These are phyloP conservation scores for Ficedula albicollis DNA, from an alignment of 2,797 vertebrate genomes.

Conservation along the genomic window DNA sequence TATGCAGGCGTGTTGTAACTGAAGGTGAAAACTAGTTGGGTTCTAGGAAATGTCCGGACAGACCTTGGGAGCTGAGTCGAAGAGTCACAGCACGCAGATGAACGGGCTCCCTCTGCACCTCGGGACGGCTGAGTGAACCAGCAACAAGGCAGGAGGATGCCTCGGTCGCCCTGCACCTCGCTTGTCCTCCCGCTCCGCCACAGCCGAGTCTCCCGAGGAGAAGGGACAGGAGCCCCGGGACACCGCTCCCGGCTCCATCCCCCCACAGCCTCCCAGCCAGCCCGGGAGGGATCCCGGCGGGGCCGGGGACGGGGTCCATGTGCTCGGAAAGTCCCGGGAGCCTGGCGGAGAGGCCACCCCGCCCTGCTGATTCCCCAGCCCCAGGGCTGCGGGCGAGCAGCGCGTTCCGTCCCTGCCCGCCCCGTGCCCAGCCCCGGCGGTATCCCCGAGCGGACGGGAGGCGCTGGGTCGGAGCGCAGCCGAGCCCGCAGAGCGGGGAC, in stretches of 20 bases:
- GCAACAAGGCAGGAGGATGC: not conserved
- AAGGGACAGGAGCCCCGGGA: not conserved
- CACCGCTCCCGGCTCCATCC: not conserved
- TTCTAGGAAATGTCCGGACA: not conserved
- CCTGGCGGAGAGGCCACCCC: too few relatives aligned
- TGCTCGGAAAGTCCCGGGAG: not conserved
- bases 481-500: too few relatives aligned
- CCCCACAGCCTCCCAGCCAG: too few relatives aligned
- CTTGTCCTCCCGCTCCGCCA: not conserved
- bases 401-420: too few relatives aligned
- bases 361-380: not conserved
- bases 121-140: not conserved
- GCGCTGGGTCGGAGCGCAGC: not conserved
- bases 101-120: not conserved
- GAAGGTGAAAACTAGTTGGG: not conserved
- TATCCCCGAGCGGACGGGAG: accelerated
- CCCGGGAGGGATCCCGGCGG: too few relatives aligned
- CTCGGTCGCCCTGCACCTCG: not conserved
- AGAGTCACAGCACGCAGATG: not conserved
- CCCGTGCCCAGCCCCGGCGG: too few relatives aligned
- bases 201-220: not conserved
- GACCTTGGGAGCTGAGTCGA: not conserved
- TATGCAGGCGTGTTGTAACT: accelerated
- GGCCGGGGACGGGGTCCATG: too few relatives aligned
- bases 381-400: not conserved